Conservation (phyloP, 2,888 invertebrate genomes). For the Napeogenes sylphis region DNA sequence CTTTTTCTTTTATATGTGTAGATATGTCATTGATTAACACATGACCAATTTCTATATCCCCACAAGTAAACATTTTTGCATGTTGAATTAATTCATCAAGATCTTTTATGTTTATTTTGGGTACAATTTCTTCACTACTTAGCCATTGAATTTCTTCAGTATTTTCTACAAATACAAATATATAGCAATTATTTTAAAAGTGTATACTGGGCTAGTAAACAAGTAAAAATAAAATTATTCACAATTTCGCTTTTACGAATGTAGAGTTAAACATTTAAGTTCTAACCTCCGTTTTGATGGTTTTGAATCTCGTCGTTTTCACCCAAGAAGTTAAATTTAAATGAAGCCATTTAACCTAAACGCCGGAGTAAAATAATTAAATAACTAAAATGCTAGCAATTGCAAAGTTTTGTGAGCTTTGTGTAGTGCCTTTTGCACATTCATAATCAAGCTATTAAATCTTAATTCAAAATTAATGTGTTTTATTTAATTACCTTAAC, state of each 20-base stretch:
- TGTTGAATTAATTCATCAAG: slow-evolving; percentile 50
- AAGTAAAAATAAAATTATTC: too few relatives aligned
- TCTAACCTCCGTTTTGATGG: neutral
- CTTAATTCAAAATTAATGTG: too few relatives aligned
- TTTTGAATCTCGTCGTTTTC: slow-evolving; percentile 26
- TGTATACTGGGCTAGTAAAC: neutral
- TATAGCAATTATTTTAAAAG: neutral
- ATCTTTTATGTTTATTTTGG: slow-evolving; percentile 46
- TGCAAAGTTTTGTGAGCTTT: too few relatives aligned
- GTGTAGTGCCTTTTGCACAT: too few relatives aligned
- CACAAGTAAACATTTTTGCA: slow-evolving; percentile 64
- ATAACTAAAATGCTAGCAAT: too few relatives aligned
- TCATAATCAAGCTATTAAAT: too few relatives aligned
- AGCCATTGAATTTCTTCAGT: slow-evolving; percentile 47
- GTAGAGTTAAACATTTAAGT: neutral
- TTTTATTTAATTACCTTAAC: too few relatives aligned
- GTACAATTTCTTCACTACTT: slow-evolving; percentile 54
- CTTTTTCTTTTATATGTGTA: slow-evolving; percentile 45
- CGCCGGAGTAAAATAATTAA: too few relatives aligned
- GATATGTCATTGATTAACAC: slow-evolving; percentile 37
- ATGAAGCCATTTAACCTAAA: slow-evolving; percentile 34
- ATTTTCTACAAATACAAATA: slow-evolving; percentile 25
- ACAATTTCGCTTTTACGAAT: too few relatives aligned
- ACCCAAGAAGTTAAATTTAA: slow-evolving; percentile 58
- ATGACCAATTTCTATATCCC: slow-evolving; percentile 70